Evolutionary conservation across 2,113 vertebrate species (phyloP).

Genomic region (Barbus barbus): DNA sequence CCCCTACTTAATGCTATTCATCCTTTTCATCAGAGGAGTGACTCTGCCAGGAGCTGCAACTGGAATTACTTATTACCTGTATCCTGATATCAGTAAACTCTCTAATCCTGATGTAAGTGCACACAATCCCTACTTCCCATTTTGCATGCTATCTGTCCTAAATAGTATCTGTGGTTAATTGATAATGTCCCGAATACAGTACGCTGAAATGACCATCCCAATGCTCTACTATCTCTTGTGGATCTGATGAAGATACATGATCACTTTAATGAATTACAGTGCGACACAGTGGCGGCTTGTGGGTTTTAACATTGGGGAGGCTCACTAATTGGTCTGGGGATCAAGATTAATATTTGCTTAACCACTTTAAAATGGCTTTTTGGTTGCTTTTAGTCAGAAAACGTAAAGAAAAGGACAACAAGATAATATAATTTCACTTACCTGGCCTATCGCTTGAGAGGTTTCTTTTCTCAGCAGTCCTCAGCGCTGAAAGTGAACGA

Average conservation of each 20-base stretch:
- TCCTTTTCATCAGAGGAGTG: constrained; percentile 76
- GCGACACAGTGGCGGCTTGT: too few species aligned
- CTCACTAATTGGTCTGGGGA: too few species aligned
- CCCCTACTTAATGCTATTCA: constrained; percentile 75
- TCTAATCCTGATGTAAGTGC: constrained; percentile 59
- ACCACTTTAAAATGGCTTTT: too few species aligned
- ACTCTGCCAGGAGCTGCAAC: constrained; percentile 72
- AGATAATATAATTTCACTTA: too few species aligned
- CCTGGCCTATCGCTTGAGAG: too few species aligned
- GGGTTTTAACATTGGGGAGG: too few species aligned
- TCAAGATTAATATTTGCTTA: too few species aligned
- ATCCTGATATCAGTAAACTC: constrained; percentile 64
- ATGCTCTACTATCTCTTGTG: neutral
- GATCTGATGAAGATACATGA: neutral
- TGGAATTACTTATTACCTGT: constrained; percentile 71
- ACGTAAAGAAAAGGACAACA: too few species aligned
- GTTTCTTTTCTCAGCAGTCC: too few species aligned
- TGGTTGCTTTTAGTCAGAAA: too few species aligned
- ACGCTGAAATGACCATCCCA: neutral
- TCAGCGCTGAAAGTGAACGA: too few species aligned
- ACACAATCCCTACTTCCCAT: neutral
- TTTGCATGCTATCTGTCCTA: neutral
- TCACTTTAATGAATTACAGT: neutral
- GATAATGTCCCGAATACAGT: neutral
- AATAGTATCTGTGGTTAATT: neutral